These are phyloP conservation scores for Cygnus buccinator DNA, from an alignment of 2,113 vertebrate genomes.

Conservation along the genomic window DNA sequence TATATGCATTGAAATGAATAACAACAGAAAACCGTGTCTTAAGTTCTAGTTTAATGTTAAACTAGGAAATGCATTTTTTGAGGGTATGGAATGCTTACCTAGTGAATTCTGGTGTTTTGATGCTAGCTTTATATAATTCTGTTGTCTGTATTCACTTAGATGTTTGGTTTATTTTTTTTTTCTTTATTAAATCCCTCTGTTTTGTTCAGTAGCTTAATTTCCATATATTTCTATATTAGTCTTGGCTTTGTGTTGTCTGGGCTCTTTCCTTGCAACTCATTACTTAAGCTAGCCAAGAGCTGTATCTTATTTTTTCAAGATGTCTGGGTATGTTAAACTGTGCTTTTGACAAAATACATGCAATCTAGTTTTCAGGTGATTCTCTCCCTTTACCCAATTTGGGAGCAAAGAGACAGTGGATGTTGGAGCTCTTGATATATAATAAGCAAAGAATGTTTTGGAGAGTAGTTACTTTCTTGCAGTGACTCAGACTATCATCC, in stretches of 20 bases:
- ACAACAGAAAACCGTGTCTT: neutral
- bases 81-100: fast-evolving
- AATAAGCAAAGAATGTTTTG: neutral
- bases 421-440: neutral
- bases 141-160: neutral
- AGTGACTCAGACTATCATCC: neutral
- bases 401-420: neutral
- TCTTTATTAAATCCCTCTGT: neutral
- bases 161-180: neutral
- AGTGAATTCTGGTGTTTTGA: neutral
- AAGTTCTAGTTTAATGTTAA: neutral
- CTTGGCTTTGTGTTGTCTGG: neutral
- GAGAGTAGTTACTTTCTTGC: neutral
- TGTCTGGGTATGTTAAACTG: neutral
- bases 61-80: neutral
- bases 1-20: neutral
- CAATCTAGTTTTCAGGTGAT: neutral
- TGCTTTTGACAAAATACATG: neutral
- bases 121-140: neutral
- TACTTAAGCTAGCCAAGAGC: neutral
- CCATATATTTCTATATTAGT: neutral
- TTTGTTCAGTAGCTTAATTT: neutral
- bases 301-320: neutral
- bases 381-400: neutral
- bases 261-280: neutral